Evolutionary conservation across 2,113 vertebrate genomes (phyloP), one percentile per base, ranked within the genome.

Genomic region (Gnathochromis pfefferi): DNA sequence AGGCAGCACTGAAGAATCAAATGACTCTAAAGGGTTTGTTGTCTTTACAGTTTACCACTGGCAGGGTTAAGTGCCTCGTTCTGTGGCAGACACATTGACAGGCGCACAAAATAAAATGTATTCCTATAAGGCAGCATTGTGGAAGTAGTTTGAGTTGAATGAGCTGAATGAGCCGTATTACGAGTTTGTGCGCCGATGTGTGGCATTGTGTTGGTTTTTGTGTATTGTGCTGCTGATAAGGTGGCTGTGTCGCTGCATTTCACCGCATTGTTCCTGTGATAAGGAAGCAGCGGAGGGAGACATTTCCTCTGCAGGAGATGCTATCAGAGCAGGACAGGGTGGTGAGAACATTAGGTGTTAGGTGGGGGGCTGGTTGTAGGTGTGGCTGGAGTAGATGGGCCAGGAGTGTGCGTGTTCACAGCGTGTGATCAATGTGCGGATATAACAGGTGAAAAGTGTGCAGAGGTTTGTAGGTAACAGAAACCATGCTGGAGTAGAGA

Each of bases 241-340:
- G 86, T 5, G 19, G 19, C 81, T 9, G 85, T 91, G 92, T 86
- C 82, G 45, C 51, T 23, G 86, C 89, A 83, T 88, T 60, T 63
- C 11, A 57, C 70, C 10, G 8, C 88, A 88, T 92, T 90, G 91
- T 90, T 88, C 87, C 87, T 19, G 85, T 38, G 92, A 94, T 91
- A 93, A 94, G 92, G 85, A 83, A 45, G 90, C 82, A 28, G 86
- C 3, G 68, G 81, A 83, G 89, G 81, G 83, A 85, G 85, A 90
- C 82, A 3, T 84, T 90, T 80, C 89, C 86, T 85, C 58, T 73
- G 82, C 80, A 55, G 81, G 81, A 90, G 88, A 94, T 94, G 89
- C 35, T 93, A 92, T 94, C 91, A 35, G 83, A 17, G 5, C 16
- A 31, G 58, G 21, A 9, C 35, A 3, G 45, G 55, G 49, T 4